Evolutionary conservation across 1,140 invertebrate species (phyloP), one percentile per base, ranked within the genome.

Genomic region (Ganaspis sp.): DNA sequence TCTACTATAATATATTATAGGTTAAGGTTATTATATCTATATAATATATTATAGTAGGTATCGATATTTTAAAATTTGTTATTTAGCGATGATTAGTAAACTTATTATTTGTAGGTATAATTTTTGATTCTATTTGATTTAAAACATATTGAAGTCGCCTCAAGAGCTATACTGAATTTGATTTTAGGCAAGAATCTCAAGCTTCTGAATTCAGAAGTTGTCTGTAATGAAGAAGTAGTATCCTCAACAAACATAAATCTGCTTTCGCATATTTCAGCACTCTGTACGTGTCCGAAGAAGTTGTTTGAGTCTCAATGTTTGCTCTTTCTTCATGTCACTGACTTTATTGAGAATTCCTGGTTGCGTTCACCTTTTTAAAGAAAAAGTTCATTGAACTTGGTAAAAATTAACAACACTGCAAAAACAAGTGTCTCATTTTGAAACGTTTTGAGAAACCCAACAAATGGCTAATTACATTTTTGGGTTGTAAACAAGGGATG

Each of bases 221-320:
- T 34, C 58, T 11, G 58, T 29, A 64, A 64, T 64, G 58, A 64
- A 64, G 58, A 64, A 64, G 58, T 64, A 23, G 58, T 23, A 23
- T 64, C 58, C 58, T 64, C 58, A 29, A 64, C 58, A 64, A 64
- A 64, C 58, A 64, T 64, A 64, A 64, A 64, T 64, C 58, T 64
- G 58, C 29, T 64, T 64, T 64, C 58, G 58, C 58, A 64, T 64
- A 64, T 64, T 64, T 64, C 58, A 64, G 12, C 58, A 12, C 58
- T 64, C 26, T 21, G 23, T 64, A 64, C 58, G 58, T 64, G 58
- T 64, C 58, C 58, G 58, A 34, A 64, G 58, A 64, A 29, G 58
- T 64, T 64, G 58, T 29, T 29, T 64, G 58, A 64, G 58, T 64
- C 58, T 29, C 58, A 26, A 64, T 64, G 58, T 64, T 64, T 64